Evolutionary conservation across 2,113 vertebrate species (phyloP).

Genomic region (Zapornia atra): DNA sequence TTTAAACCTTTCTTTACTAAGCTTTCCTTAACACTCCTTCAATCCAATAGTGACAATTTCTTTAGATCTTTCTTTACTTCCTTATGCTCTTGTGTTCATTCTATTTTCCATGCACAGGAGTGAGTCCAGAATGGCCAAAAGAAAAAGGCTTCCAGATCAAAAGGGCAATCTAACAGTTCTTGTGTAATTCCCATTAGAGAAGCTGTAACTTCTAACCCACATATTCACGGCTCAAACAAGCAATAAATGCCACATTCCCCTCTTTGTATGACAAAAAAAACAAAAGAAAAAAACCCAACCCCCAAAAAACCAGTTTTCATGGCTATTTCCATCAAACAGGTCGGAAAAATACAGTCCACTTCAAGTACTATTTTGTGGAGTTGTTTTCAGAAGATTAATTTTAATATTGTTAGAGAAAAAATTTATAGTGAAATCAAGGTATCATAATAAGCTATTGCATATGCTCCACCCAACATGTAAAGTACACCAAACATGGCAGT

Average conservation of each 20-base stretch:
- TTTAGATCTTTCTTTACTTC: background rate
- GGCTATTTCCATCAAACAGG: too few species aligned
- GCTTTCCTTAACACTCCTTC: background rate
- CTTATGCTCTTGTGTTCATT: background rate
- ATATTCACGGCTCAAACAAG: background rate
- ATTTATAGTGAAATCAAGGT: background rate
- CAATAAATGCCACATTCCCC: background rate
- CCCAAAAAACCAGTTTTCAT: background rate
- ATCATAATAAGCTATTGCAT: background rate
- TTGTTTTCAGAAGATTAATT: background rate
- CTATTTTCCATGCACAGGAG: background rate
- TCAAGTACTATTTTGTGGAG: background rate
- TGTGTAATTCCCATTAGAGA: background rate
- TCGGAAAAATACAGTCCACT: background rate
- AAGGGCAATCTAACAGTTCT: background rate
- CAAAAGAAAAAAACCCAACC: background rate
- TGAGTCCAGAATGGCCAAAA: background rate
- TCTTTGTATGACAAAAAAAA: background rate
- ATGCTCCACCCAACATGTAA: background rate
- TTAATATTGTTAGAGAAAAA: background rate
- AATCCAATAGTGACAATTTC: background rate
- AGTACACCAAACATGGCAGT: background rate
- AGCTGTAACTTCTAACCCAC: background rate
- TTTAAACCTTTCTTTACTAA: background rate
- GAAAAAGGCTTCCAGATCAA: background rate